Percentiles rank a stretch among this genome's conserved stretches.
These are phyloP conservation scores for Heliconius sara DNA, from an alignment of 2,888 invertebrate genomes.

Conservation along the genomic window DNA sequence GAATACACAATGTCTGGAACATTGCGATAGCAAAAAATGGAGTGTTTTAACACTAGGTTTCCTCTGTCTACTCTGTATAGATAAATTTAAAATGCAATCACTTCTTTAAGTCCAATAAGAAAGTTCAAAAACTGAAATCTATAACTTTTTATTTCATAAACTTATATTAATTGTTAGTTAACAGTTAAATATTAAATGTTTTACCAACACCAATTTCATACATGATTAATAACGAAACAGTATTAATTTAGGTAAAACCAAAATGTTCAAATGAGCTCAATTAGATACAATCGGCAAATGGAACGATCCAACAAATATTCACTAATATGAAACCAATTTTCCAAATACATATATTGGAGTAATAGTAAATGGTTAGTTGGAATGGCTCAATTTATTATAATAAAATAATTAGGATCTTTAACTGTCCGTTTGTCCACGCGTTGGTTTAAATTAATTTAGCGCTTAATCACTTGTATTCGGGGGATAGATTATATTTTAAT, in stretches of 20 bases:
- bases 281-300: constrained; percentile 32
- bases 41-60: neutral
- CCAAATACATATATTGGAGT: constrained; percentile 43
- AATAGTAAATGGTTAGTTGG: neutral
- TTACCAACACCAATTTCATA: neutral
- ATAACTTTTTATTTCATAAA: no score
- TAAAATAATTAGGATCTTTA: neutral
- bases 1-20: neutral
- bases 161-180: no score
- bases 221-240: neutral
- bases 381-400: neutral
- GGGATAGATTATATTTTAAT: neutral
- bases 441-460: neutral
- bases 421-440: neutral
- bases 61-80: neutral
- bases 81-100: no score
- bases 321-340: constrained; percentile 68
- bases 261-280: constrained; percentile 37
- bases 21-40: neutral
- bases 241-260: constrained; percentile 23
- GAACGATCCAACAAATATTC: constrained; percentile 59
- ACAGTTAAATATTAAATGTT: neutral
- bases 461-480: neutral
- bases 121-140: neutral
- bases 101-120: no score